Base-by-base conservation (phyloP, 2,797 vertebrate species). In the Spinibarbus caldwelli region DNA sequence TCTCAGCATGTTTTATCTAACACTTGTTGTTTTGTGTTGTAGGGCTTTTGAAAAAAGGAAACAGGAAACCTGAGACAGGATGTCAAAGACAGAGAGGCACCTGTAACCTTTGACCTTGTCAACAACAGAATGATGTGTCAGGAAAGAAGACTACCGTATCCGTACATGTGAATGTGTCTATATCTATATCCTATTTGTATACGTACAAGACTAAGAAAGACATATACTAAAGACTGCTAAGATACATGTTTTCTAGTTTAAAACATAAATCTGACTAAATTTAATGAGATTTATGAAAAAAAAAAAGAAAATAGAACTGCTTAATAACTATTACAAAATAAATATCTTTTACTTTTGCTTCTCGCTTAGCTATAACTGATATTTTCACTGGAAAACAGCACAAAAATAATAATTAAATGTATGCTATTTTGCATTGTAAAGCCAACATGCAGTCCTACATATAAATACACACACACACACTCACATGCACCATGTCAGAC, bases 21-120 rank as follows among this genome's bases (percentile, higher is more conserved):
- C 23, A 3, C 77, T 86, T 52, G 47, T 86, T 52, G 57, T 67
- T 80, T 70, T 62, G 62, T 54, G 67, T 68, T 70, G 64, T 66
- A 17, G 23, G 41, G 62, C 88, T 92, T 92, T 91, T 76, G 87
- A 90, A 85, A 85, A 93, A 92, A 93, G 91, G 87, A 92, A 87
- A 86, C 87, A 92, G 93, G 91, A 94, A 94, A 91, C 87, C 87
- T 82, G 86, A 77, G 89, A 91, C 93, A 94, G 94, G 94, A 96
- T 94, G 90, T 88, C 89, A 52, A 89, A 91, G 89, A 78, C 85
- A 90, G 88, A 92, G 88, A 88, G 93, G 93, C 94, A 95, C 94
- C 93, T 94, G 93, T 92, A 93, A 95, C 90, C 94, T 94, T 91
- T 95, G 93, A 93, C 94, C 93, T 93, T 85, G 80, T 92, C 88